Base-by-base conservation (phyloP, 2,888 invertebrate species). In the Mongoloraphidia duomilia region DNA sequence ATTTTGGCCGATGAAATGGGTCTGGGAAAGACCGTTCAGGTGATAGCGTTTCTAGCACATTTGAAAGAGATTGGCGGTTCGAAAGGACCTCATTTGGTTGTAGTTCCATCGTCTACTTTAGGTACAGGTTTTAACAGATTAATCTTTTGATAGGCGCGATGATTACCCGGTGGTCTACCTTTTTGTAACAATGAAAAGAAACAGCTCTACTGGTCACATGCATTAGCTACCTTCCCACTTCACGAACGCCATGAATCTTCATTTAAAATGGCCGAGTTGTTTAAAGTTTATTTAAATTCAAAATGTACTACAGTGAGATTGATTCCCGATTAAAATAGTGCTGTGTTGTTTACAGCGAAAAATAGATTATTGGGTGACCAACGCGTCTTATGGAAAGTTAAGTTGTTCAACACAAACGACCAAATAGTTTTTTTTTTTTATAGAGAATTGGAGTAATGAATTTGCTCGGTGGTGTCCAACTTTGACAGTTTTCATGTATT, bases 1-100 rank as follows among this genome's bases (percentile, higher is more conserved):
- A 95, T 97, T 59, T 71, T 97, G 53, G 96, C 95, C 0, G 96
- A 97, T 65, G 96, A 97, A 72, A 97, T 97, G 96, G 93, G 93
- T 0, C 71, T 94, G 2, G 93, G 93, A 5, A 94, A 94, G 70
- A 94, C 94, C 0, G 82, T 94, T 54, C 93, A 94, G 66, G 84
- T 92, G n/a, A 91, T 94, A 54, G 81, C 93, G 0, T 93, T 93
- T 67, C 72, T 94, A 1, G 87, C 92, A 0, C 86, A 94, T 63
- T 71, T 96, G 12, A 85, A 91, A 66, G 88, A 94, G 63, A 78
- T 80, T 0, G 79, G 79, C 1, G 77, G 80, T 41, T 74, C 77
- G 2, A 73, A 73, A 53, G 86, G 83, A 10, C 90, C 93, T 0
- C 94, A 95, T 71, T 72, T 97, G 47, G 82, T 97, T 55, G 86